phyloP scores from a whole-genome alignment of 2,113 vertebrate species.

The Campylomormyrus tamandua region DNA sequence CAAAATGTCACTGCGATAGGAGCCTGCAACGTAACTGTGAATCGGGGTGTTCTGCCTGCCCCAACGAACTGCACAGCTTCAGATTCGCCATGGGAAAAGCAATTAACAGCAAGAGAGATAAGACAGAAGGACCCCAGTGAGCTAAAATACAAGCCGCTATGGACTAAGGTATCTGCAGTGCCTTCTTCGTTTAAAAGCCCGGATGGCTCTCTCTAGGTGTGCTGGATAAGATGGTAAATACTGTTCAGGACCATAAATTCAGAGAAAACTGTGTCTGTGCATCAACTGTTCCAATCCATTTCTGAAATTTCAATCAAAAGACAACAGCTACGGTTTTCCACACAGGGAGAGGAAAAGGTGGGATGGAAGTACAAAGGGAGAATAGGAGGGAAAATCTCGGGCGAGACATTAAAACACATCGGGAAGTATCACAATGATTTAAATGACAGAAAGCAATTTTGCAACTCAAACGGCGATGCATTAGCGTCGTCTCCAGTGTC shows the following conservation, averaged over 20 bases:
- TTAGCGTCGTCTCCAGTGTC: constrained; percentile 8
- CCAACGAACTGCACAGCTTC: constrained; percentile 11
- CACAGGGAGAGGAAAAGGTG: neutral
- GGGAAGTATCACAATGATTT: neutral
- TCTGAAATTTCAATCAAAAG: constrained; percentile 15
- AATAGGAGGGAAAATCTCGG: neutral
- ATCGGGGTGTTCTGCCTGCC: constrained; percentile 9
- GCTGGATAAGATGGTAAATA: neutral
- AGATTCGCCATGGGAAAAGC: constrained; percentile 6
- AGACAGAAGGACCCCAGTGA: constrained; percentile 4
- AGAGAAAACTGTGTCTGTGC: neutral
- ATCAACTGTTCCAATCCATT: neutral
- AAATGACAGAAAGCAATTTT: constrained; percentile 11
- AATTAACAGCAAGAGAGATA: constrained; percentile 7
- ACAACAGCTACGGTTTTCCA: neutral
- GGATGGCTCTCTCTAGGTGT: neutral
- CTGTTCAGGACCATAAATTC: neutral
- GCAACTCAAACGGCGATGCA: neutral
- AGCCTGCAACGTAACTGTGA: constrained; percentile 1
- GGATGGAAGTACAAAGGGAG: neutral
- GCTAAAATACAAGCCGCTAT: neutral
- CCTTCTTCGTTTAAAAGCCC: constrained; percentile 3
- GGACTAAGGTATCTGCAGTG: neutral
- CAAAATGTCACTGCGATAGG: constrained; percentile 19
- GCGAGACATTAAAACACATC: neutral